phyloP scores from a whole-genome alignment of 2,797 vertebrate species.

The Sitta carolinensis region DNA sequence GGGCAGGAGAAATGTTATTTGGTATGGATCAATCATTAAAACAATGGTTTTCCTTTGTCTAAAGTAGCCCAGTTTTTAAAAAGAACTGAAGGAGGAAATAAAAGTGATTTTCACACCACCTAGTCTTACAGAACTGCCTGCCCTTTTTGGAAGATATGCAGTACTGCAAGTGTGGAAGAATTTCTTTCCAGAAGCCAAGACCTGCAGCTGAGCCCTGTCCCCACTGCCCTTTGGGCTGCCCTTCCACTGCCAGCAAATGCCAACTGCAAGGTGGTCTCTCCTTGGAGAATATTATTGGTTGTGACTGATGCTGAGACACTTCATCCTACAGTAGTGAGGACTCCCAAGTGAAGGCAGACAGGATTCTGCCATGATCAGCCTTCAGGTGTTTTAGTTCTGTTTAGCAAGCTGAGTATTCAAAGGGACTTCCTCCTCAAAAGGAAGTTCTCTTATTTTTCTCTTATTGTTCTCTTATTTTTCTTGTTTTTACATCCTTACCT shows the following conservation, averaged over 20 bases:
- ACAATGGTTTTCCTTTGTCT: background rate
- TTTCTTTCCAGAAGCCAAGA: background rate
- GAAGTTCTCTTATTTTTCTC: background rate
- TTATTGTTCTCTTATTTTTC: background rate
- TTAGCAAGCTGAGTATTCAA: background rate
- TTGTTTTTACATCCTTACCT: background rate
- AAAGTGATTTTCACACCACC: background rate
- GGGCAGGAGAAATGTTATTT: background rate
- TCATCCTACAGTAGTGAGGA: accelerated
- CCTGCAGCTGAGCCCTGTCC: background rate
- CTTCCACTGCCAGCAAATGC: background rate
- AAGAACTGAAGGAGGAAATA: background rate
- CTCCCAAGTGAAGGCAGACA: background rate
- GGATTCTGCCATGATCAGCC: background rate
- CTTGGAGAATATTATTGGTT: background rate
- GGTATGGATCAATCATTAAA: background rate
- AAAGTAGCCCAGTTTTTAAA: background rate
- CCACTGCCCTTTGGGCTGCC: background rate
- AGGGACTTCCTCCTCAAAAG: background rate
- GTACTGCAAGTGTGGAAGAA: background rate
- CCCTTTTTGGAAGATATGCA: background rate
- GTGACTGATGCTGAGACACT: background rate
- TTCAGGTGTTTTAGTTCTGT: background rate
- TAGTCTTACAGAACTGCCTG: background rate
- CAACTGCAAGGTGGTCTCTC: accelerated